A percentile compares a stretch with the other conserved stretches of the same genome.
Evolutionary conservation across 1,140 invertebrate genomes (phyloP).

Genomic region (Temnothorax nylanderi): DNA sequence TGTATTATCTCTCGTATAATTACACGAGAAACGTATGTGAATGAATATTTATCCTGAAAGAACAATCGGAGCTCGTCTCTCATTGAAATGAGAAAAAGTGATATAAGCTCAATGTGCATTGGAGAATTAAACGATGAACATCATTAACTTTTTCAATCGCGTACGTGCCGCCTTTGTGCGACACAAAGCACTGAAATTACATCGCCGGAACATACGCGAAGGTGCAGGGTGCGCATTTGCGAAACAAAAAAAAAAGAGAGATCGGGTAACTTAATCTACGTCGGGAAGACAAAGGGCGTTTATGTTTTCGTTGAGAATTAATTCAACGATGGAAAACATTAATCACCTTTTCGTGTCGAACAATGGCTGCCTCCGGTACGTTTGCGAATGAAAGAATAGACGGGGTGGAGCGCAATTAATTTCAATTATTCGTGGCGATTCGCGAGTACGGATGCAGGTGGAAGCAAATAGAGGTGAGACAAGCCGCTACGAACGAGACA

Average conservation of each 20-base stretch:
- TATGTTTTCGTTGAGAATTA: conserved; percentile 42
- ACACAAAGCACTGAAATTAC: conserved; percentile 14
- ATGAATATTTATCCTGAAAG: conserved; percentile 19
- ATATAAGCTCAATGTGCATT: not conserved
- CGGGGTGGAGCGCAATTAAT: conserved; percentile 51
- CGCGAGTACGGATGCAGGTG: conserved; percentile 21
- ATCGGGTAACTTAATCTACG: conserved; percentile 39
- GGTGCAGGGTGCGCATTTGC: conserved; percentile 21
- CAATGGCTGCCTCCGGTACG: conserved; percentile 21
- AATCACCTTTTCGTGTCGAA: conserved; percentile 41
- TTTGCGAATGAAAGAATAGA: conserved; percentile 42
- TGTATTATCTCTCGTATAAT: not conserved
- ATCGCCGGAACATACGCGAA: not conserved
- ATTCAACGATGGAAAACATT: conserved; percentile 48
- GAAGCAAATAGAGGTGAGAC: conserved; percentile 1
- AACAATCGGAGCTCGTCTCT: not conserved
- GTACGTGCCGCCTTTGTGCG: not conserved
- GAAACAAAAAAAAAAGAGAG: not conserved
- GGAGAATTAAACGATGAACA: not conserved
- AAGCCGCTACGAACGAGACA: conserved; percentile 18
- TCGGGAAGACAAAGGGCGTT: conserved; percentile 38
- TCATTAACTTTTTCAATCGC: conserved; percentile 21
- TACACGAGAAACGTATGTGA: not conserved
- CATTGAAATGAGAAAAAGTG: conserved; percentile 7
- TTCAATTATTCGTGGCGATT: conserved; percentile 57